A percentile compares a stretch with the other conserved stretches of the same genome.
These are phyloP conservation scores for Muscicapa adusta DNA, from an alignment of 2,113 vertebrate species.

Conservation along the genomic window DNA sequence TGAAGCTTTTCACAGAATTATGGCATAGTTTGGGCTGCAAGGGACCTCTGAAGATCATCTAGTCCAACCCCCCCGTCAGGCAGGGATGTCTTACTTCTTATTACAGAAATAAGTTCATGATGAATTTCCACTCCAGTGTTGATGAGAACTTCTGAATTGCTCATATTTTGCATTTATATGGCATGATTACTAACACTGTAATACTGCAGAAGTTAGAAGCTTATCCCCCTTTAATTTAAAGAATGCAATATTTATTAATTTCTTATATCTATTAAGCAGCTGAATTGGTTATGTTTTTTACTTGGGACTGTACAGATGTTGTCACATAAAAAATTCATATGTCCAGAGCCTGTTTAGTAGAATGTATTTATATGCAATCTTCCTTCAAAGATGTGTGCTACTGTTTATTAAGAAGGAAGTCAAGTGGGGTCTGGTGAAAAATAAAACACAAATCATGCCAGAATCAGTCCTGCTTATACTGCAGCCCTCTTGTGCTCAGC, in stretches of 20 bases:
- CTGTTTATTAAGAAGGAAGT: neutral
- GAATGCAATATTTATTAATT: neutral
- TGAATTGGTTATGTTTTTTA: neutral
- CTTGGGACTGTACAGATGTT: neutral
- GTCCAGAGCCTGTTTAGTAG: neutral
- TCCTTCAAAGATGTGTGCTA: neutral
- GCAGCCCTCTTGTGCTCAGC: neutral
- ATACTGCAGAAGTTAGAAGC: neutral
- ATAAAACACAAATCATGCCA: neutral
- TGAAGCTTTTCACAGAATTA: neutral
- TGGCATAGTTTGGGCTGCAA: neutral
- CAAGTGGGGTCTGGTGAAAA: neutral
- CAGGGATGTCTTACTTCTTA: neutral
- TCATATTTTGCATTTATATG: neutral
- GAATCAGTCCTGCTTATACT: neutral
- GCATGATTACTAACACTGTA: neutral
- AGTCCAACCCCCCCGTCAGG: rapidly evolving
- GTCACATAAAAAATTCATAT: neutral
- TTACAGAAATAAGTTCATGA: neutral
- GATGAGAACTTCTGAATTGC: neutral
- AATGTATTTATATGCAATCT: neutral
- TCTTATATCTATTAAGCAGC: neutral
- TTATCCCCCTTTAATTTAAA: neutral
- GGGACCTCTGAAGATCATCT: neutral
- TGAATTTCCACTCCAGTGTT: neutral